These are phyloP conservation scores for Fabriciana adippe DNA, from an alignment of 2,888 invertebrate genomes.

Conservation along the genomic window DNA sequence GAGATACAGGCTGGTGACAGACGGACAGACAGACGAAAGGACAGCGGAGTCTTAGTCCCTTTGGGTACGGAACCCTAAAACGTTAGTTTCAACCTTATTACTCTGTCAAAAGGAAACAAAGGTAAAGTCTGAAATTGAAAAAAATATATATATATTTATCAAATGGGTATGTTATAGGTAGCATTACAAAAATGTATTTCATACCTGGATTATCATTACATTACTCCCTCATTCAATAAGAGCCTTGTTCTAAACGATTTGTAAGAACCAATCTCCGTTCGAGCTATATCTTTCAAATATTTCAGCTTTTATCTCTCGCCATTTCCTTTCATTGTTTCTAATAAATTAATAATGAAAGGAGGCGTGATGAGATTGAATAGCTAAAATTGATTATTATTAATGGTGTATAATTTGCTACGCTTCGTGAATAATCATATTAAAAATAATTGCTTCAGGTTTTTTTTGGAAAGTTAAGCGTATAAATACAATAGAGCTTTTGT, in stretches of 20 bases:
- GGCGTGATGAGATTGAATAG: constrained; percentile 30
- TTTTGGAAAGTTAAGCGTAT: background rate
- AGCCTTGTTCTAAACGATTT: constrained; percentile 34
- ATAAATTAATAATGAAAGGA: constrained; percentile 37
- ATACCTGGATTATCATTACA: constrained; percentile 28
- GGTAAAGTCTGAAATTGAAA: no score
- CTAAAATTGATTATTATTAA: constrained; percentile 37
- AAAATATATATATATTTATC: no score
- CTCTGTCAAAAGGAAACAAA: no score
- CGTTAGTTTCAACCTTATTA: no score
- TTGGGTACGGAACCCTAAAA: no score
- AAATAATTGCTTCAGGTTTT: background rate
- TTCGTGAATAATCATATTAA: constrained; percentile 15
- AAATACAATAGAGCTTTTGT: background rate
- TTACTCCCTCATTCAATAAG: constrained; percentile 25
- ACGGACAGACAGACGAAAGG: no score
- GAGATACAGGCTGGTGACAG: no score
- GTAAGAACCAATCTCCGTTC: constrained; percentile 36
- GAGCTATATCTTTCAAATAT: constrained; percentile 36
- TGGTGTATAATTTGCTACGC: constrained; percentile 25
- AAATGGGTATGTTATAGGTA: background rate
- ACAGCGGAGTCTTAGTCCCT: no score
- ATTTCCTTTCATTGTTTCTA: constrained; percentile 39
- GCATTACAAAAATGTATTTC: constrained; percentile 9
- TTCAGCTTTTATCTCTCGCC: constrained; percentile 36